Conservation (phyloP, 2,888 invertebrate genomes). For the Lydus trimaculatus region DNA sequence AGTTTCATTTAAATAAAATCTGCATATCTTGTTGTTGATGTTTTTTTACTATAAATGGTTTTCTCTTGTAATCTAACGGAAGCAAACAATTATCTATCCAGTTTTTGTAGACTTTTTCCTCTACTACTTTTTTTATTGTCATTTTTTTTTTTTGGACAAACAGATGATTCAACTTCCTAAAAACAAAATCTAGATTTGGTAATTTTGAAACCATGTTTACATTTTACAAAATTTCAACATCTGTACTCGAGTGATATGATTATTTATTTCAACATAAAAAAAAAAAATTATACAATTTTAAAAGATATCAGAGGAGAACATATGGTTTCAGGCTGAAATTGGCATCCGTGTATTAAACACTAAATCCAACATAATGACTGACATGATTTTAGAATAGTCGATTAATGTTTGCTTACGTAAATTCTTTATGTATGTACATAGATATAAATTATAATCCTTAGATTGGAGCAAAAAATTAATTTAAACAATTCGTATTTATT, state of each 20-base stretch:
- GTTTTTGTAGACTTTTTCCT: neutral
- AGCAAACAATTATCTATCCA: neutral
- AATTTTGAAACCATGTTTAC: neutral
- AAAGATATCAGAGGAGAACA: neutral
- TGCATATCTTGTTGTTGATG: neutral
- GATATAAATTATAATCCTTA: neutral
- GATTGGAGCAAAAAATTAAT: neutral
- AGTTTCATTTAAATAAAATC: neutral
- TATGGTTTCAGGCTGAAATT: constrained; percentile 10
- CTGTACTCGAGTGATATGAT: neutral
- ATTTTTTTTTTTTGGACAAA: neutral
- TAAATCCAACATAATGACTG: constrained; percentile 9
- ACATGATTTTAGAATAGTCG: constrained; percentile 14
- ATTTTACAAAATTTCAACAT: neutral
- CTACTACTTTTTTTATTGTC: too few relatives aligned
- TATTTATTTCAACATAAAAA: neutral
- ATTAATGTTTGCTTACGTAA: constrained; percentile 13
- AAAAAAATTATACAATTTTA: neutral
- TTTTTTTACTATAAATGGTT: neutral
- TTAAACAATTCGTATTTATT: neutral
- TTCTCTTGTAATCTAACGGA: neutral
- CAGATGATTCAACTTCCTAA: neutral
- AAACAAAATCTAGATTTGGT: neutral
- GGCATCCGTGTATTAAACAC: constrained; percentile 10
- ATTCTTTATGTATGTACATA: constrained; percentile 6